These are phyloP conservation scores for Thymelicus acteon DNA, from an alignment of 2,888 invertebrate species.

Conservation along the genomic window DNA sequence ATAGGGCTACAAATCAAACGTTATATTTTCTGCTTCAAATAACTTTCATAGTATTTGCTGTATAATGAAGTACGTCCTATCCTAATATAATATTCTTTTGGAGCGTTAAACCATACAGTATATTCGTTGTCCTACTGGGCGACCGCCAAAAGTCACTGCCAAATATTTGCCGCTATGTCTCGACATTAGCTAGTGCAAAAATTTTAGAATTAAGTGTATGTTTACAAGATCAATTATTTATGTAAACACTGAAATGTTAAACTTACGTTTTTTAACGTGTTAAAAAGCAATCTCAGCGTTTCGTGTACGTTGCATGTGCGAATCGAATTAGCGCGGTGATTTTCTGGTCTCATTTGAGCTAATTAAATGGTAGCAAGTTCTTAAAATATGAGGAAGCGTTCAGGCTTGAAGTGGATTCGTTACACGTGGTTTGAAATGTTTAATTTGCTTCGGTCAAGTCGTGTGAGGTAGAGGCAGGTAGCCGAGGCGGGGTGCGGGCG, in stretches of 20 bases:
- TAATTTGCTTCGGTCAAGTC: conserved; percentile 53
- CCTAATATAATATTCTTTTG: conserved; percentile 22
- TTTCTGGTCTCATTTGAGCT: conserved; percentile 24
- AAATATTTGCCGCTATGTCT: conserved; percentile 66
- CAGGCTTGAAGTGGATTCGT: conserved; percentile 5
- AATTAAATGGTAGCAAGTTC: conserved; percentile 21
- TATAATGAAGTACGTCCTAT: conserved; percentile 16
- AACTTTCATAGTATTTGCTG: conserved; percentile 5
- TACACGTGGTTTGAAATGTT: conserved; percentile 41
- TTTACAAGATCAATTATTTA: conserved; percentile 35
- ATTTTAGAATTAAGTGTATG: conserved; percentile 49
- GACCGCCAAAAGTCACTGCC: conserved; percentile 70
- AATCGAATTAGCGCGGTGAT: conserved; percentile 25
- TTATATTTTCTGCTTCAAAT: conserved; percentile 3
- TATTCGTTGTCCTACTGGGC: conserved; percentile 56
- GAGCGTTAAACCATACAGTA: conserved; percentile 30
- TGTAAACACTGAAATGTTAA: conserved; percentile 23
- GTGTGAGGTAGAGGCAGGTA: conserved; percentile 65
- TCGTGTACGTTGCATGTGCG: conserved; percentile 22
- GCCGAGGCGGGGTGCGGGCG: conserved; percentile 49
- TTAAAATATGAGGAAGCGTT: conserved; percentile 29
- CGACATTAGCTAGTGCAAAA: conserved; percentile 59
- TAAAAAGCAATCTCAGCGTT: conserved; percentile 13
- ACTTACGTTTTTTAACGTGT: conserved; percentile 23
- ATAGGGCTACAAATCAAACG: not conserved